These are phyloP conservation scores for Ectropis crepuscularia DNA, from an alignment of 2,888 invertebrate genomes.

Conservation along the genomic window DNA sequence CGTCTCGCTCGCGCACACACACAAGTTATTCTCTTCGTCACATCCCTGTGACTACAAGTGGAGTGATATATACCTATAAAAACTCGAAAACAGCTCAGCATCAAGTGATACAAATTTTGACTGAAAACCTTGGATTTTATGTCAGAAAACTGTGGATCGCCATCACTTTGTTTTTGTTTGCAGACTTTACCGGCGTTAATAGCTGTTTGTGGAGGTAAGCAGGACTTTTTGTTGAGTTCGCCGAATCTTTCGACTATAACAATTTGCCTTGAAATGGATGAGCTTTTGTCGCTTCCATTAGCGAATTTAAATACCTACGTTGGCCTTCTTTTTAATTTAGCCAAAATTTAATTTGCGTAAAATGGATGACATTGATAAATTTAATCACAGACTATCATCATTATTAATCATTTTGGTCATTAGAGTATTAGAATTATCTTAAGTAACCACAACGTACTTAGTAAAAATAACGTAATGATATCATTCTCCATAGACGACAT, in stretches of 20 bases:
- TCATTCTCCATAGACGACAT: slow-evolving; percentile 1
- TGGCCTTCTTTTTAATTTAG: slow-evolving; percentile 18
- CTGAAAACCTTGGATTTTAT: slow-evolving; percentile 47
- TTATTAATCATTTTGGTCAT: no score
- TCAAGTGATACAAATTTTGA: slow-evolving; percentile 40
- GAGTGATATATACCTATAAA: slow-evolving; percentile 66
- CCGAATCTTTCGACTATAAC: slow-evolving; percentile 43
- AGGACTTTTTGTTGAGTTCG: slow-evolving; percentile 59
- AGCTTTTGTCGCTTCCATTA: slow-evolving; percentile 21
- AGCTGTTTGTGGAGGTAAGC: slow-evolving; percentile 76
- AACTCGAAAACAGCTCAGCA: slow-evolving; percentile 42
- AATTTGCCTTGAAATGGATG: slow-evolving; percentile 35
- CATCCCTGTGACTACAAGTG: slow-evolving; percentile 73
- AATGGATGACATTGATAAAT: background rate
- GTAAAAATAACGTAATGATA: slow-evolving; percentile 10
- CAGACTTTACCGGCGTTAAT: slow-evolving; percentile 68
- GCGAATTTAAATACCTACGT: slow-evolving; percentile 3
- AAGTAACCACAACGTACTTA: background rate
- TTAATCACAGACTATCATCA: background rate
- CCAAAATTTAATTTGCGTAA: background rate
- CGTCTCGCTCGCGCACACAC: slow-evolving; percentile 57
- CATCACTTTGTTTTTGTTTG: slow-evolving; percentile 65
- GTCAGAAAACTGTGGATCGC: slow-evolving; percentile 50
- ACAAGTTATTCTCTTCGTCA: slow-evolving; percentile 74
- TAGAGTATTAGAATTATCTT: background rate